phyloP scores from a whole-genome alignment of 2,888 invertebrate genomes.

The Harpagoxenus sublaevis region DNA sequence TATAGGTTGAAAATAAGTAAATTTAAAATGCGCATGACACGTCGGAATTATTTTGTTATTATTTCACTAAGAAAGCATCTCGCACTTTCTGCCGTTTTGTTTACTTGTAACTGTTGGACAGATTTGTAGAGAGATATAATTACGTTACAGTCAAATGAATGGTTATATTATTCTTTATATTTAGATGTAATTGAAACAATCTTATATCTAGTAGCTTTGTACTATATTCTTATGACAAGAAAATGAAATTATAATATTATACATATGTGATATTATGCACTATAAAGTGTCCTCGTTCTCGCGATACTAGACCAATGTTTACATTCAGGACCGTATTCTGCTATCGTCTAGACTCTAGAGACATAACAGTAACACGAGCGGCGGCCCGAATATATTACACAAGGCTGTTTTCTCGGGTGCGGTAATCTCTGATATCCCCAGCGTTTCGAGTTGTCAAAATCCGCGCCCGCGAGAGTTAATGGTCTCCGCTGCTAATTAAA shows the following conservation, averaged over 20 bases:
- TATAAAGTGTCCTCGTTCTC: background rate
- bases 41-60: background rate
- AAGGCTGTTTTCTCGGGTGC: background rate
- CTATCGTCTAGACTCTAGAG: constrained; percentile 8
- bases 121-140: background rate
- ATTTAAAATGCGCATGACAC: background rate
- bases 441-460: constrained; percentile 26
- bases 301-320: background rate
- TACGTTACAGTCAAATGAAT: background rate
- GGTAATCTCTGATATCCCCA: constrained; percentile 25
- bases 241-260: background rate
- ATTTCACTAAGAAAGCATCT: too few relatives aligned
- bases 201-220: background rate
- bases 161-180: background rate
- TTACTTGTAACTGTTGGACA: background rate
- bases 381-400: background rate
- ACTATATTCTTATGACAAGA: background rate
- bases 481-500: constrained; percentile 7
- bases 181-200: background rate
- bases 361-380: constrained; percentile 18
- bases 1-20: background rate
- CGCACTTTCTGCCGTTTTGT: background rate
- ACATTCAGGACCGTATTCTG: background rate
- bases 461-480: background rate
- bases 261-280: background rate